A percentile compares a stretch with the other conserved stretches of the same genome.
phyloP scores from a whole-genome alignment of 1,140 invertebrate genomes.

The Thereuonema tuberculata region DNA sequence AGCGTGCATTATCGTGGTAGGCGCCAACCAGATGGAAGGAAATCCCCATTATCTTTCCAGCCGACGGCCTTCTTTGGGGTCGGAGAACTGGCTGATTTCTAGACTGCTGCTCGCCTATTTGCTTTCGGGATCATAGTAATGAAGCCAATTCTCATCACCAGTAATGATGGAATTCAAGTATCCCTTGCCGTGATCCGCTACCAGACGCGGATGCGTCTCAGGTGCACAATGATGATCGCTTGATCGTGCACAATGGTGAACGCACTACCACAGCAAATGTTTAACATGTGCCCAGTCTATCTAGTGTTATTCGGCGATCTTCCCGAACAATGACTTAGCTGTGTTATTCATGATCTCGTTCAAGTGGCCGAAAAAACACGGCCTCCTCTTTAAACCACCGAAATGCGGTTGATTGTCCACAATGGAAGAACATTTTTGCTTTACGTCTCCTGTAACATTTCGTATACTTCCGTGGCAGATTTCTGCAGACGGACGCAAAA shows the following conservation, averaged over 20 bases:
- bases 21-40: neutral
- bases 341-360: too few relatives aligned
- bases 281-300: too few relatives aligned
- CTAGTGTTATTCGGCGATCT: neutral
- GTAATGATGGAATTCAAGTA: neutral
- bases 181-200: neutral
- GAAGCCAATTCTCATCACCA: neutral
- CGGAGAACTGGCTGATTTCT: neutral
- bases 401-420: too few relatives aligned
- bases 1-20: neutral
- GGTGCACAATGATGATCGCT: neutral
- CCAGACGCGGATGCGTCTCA: neutral
- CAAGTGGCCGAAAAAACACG: too few relatives aligned
- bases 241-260: neutral
- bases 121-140: neutral
- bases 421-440: too few relatives aligned
- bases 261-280: neutral
- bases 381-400: too few relatives aligned
- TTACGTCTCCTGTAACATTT: too few relatives aligned
- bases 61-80: neutral
- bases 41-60: neutral
- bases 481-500: too few relatives aligned
- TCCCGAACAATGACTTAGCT: too few relatives aligned
- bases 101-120: neutral
- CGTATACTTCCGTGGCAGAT: too few relatives aligned